Conservation (phyloP, 2,888 invertebrate species). For the Athalia cordata region DNA sequence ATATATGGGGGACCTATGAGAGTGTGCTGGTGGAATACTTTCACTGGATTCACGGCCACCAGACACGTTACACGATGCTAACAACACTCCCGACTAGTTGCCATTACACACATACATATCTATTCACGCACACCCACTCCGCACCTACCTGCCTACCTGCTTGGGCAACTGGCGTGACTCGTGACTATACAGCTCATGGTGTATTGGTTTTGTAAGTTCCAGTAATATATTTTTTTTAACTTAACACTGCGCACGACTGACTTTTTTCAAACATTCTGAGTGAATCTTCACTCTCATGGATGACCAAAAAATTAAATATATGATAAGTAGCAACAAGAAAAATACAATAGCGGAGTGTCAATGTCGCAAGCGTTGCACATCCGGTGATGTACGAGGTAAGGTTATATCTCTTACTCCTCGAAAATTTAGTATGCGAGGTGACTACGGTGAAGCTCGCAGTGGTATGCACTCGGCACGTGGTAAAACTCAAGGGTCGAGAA, state of each 20-base stretch:
- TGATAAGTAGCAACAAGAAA: not conserved
- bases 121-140: too few relatives aligned
- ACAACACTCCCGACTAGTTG: conserved; percentile 56
- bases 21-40: conserved; percentile 66
- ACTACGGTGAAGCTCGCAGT: not conserved
- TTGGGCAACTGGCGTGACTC: too few relatives aligned
- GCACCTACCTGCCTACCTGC: too few relatives aligned
- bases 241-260: too few relatives aligned
- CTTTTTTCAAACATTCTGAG: too few relatives aligned
- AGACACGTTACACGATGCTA: conserved; percentile 70
- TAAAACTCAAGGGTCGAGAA: conserved; percentile 16
- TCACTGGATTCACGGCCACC: conserved; percentile 73
- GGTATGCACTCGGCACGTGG: conserved; percentile 43
- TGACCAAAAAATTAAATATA: not conserved
- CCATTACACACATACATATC: conserved; percentile 20
- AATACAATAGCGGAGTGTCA: conserved; percentile 15
- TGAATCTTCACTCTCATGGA: not conserved
- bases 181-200: too few relatives aligned
- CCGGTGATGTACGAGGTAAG: not conserved
- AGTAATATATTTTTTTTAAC: too few relatives aligned
- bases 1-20: conserved; percentile 38
- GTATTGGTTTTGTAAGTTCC: too few relatives aligned
- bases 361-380: conserved; percentile 34
- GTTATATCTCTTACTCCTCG: not conserved
- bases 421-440: conserved; percentile 33